These are phyloP conservation scores for Enteromius thamalakanensis DNA, from an alignment of 2,797 vertebrate genomes.

Conservation along the genomic window DNA sequence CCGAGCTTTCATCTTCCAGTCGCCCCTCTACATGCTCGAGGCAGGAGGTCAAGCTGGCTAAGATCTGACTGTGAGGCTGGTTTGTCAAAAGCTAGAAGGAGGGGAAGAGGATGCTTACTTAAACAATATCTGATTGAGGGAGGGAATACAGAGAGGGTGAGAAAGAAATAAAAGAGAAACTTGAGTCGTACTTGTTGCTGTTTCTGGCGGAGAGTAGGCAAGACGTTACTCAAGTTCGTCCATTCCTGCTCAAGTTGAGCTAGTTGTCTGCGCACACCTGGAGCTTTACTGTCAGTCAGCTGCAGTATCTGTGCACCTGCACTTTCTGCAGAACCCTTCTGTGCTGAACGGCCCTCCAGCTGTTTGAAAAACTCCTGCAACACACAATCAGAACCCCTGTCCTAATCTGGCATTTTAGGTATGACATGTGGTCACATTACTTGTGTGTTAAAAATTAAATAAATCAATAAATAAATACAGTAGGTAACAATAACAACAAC, in stretches of 20 bases:
- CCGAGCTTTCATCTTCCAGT: slow-evolving; percentile 62
- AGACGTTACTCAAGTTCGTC: slow-evolving; percentile 78
- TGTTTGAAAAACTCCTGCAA: slow-evolving; percentile 85
- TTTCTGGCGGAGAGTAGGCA: slow-evolving; percentile 80
- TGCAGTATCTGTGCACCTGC: slow-evolving; percentile 80
- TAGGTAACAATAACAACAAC: too few relatives aligned
- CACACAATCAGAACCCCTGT: background rate
- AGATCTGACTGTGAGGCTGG: slow-evolving; percentile 78
- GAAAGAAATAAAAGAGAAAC: background rate
- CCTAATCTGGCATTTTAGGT: background rate
- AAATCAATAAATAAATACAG: too few relatives aligned
- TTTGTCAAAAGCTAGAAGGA: slow-evolving; percentile 75
- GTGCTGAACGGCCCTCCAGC: slow-evolving; percentile 76
- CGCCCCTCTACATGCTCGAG: slow-evolving; percentile 72
- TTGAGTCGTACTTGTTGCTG: slow-evolving; percentile 81
- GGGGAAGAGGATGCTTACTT: background rate
- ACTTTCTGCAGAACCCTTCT: slow-evolving; percentile 77
- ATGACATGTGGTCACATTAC: background rate
- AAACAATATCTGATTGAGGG: slow-evolving; percentile 30
- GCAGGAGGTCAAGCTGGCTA: slow-evolving; percentile 82
- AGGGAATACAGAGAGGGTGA: background rate
- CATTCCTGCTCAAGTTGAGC: slow-evolving; percentile 82
- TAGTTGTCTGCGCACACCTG: slow-evolving; percentile 75
- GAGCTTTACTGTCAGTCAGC: slow-evolving; percentile 79
- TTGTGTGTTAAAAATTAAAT: background rate